Evolutionary conservation across 2,888 invertebrate species (phyloP).

Genomic region (Lasius platythorax): DNA sequence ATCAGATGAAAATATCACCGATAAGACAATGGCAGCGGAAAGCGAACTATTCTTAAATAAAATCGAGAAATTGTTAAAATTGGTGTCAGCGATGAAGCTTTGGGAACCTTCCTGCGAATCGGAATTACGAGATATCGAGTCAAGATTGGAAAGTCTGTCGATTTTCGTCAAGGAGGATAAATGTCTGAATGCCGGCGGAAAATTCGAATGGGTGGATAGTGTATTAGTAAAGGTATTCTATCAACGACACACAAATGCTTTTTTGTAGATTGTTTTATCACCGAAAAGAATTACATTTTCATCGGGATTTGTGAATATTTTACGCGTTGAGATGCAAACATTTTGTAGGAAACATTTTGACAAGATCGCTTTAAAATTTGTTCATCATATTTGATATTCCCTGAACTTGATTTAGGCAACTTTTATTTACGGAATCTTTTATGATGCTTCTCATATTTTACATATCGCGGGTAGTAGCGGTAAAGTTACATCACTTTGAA

Average conservation of each 20-base stretch:
- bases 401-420: constrained; percentile 26
- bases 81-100: constrained; percentile 79
- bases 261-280: neutral
- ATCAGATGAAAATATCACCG: constrained; percentile 52
- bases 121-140: constrained; percentile 81
- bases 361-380: constrained; percentile 7
- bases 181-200: constrained; percentile 93
- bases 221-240: constrained; percentile 91
- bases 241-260: neutral
- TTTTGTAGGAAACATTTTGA: neutral
- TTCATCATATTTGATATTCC: neutral
- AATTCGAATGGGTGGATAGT: constrained; percentile 97
- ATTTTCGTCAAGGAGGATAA: constrained; percentile 87
- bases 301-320: neutral
- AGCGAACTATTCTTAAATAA: constrained; percentile 85
- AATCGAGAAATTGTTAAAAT: constrained; percentile 81
- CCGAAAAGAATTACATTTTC: neutral
- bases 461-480: neutral
- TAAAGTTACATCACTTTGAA: constrained; percentile 9
- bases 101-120: constrained; percentile 59
- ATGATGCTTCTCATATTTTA: constrained; percentile 32
- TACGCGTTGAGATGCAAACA: neutral
- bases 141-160: constrained; percentile 85
- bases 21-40: constrained; percentile 63
- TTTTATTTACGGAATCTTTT: neutral